Evolutionary conservation across 2,113 vertebrate species (phyloP).

Genomic region (Pimephales promelas): DNA sequence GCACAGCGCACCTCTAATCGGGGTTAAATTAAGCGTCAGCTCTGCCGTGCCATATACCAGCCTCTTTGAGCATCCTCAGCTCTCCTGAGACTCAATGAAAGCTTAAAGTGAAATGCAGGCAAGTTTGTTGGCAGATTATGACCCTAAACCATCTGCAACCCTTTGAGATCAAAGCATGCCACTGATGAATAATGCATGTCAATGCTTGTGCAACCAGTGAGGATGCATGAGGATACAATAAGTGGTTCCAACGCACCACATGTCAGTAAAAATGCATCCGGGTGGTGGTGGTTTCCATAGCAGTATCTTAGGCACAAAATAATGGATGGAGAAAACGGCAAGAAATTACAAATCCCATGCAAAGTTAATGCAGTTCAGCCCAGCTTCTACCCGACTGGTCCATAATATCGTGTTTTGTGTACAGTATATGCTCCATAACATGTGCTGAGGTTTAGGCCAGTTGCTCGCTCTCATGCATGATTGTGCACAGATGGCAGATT

Average conservation of each 20-base stretch:
- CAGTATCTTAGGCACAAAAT: neutral
- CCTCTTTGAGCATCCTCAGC: constrained; percentile 2
- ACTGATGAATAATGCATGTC: constrained; percentile 51
- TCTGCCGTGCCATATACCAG: neutral
- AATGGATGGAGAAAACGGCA: neutral
- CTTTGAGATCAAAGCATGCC: constrained; percentile 52
- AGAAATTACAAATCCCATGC: neutral
- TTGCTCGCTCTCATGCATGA: neutral
- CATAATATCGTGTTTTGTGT: neutral
- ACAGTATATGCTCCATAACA: neutral
- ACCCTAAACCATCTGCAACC: constrained; percentile 54
- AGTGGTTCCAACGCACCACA: neutral
- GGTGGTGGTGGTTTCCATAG: neutral
- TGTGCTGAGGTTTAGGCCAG: neutral
- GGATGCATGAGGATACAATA: neutral
- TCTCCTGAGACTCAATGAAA: constrained; percentile 17
- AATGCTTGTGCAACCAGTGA: constrained; percentile 3
- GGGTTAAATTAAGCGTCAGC: constrained; percentile 49
- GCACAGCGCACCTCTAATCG: constrained; percentile 18
- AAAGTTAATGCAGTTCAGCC: neutral
- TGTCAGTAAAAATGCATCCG: neutral
- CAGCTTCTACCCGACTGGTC: neutral
- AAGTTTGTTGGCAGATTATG: constrained; percentile 42
- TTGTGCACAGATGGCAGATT: constrained; percentile 38
- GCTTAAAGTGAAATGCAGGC: constrained; percentile 40